phyloP scores from a whole-genome alignment of 2,113 vertebrate species.

The Urocynchramus pylzowi region DNA sequence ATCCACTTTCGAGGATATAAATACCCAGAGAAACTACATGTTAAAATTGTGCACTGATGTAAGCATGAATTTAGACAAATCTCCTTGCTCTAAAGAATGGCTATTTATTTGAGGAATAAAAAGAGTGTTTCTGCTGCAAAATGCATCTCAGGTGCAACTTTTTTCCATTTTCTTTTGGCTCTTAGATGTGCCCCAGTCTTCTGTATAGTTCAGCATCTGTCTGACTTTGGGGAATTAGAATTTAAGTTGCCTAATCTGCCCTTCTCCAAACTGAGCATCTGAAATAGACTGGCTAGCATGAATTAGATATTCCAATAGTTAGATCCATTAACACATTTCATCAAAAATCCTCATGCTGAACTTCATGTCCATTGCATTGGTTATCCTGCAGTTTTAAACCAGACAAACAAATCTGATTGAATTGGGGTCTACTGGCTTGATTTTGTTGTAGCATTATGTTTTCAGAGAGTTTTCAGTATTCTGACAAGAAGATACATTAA shows the following conservation, averaged over 20 bases:
- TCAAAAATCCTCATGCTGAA: background rate
- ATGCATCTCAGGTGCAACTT: background rate
- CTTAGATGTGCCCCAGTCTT: background rate
- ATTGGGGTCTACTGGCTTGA: background rate
- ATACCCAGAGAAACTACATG: background rate
- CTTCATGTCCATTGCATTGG: background rate
- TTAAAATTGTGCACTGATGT: background rate
- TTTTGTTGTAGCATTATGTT: background rate
- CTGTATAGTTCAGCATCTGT: background rate
- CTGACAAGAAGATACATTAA: background rate
- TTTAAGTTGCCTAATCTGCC: background rate
- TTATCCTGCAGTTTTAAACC: background rate
- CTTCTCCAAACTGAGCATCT: background rate
- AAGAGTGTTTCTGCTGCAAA: background rate
- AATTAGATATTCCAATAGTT: background rate
- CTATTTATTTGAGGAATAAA: background rate
- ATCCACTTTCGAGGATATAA: conserved; percentile 13
- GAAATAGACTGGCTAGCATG: background rate
- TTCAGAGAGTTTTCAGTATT: background rate
- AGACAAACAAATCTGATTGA: background rate
- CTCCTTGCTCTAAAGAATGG: background rate
- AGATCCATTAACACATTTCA: background rate
- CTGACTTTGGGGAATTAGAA: background rate
- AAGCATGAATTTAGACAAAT: background rate
- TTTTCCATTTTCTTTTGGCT: background rate